These are phyloP conservation scores for Trachelus iudaicus DNA, from an alignment of 2,888 invertebrate genomes.

Conservation along the genomic window DNA sequence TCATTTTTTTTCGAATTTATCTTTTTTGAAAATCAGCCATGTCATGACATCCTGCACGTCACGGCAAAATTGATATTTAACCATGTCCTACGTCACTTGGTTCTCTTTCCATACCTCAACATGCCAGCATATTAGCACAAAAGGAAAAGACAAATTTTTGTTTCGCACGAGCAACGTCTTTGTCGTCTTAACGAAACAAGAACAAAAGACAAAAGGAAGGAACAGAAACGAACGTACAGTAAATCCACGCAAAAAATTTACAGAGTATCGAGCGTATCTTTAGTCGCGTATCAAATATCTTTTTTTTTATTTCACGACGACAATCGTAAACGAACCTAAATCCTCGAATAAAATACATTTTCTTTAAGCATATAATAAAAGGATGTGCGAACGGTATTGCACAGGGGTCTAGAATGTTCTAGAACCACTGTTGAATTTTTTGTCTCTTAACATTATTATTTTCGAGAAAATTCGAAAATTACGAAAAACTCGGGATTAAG, in stretches of 20 bases:
- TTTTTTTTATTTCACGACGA: background rate
- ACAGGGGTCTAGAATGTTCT: too few species aligned
- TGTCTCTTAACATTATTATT: too few species aligned
- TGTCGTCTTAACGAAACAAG: slow-evolving; percentile 22
- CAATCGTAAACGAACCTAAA: background rate
- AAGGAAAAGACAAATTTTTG: slow-evolving; percentile 34
- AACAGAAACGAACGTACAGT: background rate
- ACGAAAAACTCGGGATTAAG: too few species aligned
- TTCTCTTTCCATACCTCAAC: slow-evolving; percentile 40
- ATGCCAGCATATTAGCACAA: slow-evolving; percentile 48
- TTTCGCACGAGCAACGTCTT: slow-evolving; percentile 33
- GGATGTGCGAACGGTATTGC: too few species aligned
- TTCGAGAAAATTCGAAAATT: too few species aligned
- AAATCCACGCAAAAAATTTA: too few species aligned
- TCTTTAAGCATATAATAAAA: too few species aligned
- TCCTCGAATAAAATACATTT: too few species aligned
- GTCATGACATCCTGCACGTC: background rate
- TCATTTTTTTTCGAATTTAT: background rate
- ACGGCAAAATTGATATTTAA: background rate
- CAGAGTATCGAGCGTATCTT: too few species aligned
- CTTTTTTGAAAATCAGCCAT: background rate
- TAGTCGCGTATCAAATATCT: too few species aligned
- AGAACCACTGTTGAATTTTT: too few species aligned
- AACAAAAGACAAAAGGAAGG: slow-evolving; percentile 20
- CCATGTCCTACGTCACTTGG: slow-evolving; percentile 34